Conservation (phyloP, 2,888 invertebrate species). For the Malthinus seriepunctatus region DNA sequence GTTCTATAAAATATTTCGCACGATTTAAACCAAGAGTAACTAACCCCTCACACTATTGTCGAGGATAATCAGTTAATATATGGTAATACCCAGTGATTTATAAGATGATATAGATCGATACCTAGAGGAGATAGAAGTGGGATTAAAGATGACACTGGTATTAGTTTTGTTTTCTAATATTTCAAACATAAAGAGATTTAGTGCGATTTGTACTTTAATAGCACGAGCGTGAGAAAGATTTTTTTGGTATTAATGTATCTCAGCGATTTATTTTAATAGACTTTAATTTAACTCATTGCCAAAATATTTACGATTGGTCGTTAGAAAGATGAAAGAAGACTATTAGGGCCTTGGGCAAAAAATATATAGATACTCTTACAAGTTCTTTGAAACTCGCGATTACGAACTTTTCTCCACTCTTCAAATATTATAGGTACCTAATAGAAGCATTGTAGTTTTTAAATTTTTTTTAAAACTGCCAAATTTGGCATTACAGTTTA, state of each 20-base stretch:
- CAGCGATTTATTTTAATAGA: not conserved
- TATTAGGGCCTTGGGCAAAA: no score
- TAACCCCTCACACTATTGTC: not conserved
- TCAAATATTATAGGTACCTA: no score
- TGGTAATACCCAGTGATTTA: slow-evolving; percentile 37
- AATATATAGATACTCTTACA: no score
- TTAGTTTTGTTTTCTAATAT: slow-evolving; percentile 12
- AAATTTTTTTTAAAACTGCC: no score
- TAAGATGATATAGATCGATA: slow-evolving; percentile 26
- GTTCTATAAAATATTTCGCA: slow-evolving; percentile 15
- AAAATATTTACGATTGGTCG: not conserved
- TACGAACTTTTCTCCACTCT: no score
- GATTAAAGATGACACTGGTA: slow-evolving; percentile 22
- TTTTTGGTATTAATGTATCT: not conserved
- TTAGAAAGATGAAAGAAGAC: no score
- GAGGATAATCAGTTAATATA: slow-evolving; percentile 32
- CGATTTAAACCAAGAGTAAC: slow-evolving; percentile 7
- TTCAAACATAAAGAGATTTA: slow-evolving; percentile 12
- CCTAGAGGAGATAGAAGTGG: slow-evolving; percentile 13
- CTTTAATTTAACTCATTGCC: not conserved
- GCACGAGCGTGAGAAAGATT: not conserved
- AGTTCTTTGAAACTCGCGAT: no score
- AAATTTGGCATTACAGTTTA: no score
- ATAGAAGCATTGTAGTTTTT: no score
- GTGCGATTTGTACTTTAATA: not conserved